Conservation (phyloP, 2,888 invertebrate genomes). For the Pollenia amentaria region DNA sequence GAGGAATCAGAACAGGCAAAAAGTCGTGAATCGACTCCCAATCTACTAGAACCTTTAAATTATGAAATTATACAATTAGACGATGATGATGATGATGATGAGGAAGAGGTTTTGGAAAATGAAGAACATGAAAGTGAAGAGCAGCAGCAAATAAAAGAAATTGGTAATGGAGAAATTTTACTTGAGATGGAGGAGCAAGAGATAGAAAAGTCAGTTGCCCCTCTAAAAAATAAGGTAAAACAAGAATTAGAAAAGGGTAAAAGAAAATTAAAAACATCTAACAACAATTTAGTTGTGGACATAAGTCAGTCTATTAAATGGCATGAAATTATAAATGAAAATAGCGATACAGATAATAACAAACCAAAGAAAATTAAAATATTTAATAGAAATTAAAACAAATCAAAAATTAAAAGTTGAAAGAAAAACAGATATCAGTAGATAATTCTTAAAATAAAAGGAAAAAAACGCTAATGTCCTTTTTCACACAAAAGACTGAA, state of each 20-base stretch:
- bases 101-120: conserved; percentile 23
- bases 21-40: conserved; percentile 41
- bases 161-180: neutral
- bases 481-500: conserved; percentile 52
- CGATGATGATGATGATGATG: conserved; percentile 34
- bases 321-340: conserved; percentile 70
- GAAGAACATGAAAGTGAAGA: conserved; percentile 13
- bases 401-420: conserved; percentile 55
- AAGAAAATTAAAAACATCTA: conserved; percentile 29
- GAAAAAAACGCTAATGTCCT: neutral
- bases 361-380: conserved; percentile 60
- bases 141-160: neutral
- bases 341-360: conserved; percentile 45
- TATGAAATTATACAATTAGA: conserved; percentile 68
- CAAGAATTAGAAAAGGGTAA: conserved; percentile 24
- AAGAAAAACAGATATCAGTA: neutral
- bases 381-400: conserved; percentile 53
- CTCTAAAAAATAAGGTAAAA: conserved; percentile 61
- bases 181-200: neutral
- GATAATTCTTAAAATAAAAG: conserved; percentile 10
- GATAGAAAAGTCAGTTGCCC: conserved; percentile 56
- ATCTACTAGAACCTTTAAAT: conserved; percentile 61
- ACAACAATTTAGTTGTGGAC: conserved; percentile 56
- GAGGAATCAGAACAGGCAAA: neutral
- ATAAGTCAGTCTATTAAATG: conserved; percentile 67